These are phyloP conservation scores for Gila robusta DNA, from an alignment of 2,797 vertebrate genomes.

Conservation along the genomic window DNA sequence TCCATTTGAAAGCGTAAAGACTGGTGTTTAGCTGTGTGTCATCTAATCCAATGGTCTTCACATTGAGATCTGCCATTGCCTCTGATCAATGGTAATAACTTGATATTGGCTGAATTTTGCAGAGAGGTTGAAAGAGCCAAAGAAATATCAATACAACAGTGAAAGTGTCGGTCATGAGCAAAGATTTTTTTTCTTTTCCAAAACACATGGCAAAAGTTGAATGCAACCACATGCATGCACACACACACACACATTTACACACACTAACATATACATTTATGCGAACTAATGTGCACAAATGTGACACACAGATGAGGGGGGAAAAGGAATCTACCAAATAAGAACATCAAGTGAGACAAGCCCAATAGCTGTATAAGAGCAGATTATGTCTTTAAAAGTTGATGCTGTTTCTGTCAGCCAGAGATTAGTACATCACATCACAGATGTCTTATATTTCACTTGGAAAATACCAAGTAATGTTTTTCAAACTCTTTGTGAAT, in stretches of 20 bases:
- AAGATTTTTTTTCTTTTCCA: slow-evolving; percentile 50
- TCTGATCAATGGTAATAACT: slow-evolving; percentile 50
- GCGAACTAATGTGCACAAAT: slow-evolving; percentile 30
- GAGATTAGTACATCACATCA: slow-evolving; percentile 40
- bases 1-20: slow-evolving; percentile 18
- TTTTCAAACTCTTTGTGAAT: slow-evolving; percentile 45
- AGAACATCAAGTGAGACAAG: slow-evolving; percentile 29
- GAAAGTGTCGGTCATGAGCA: slow-evolving; percentile 74
- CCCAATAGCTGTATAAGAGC: slow-evolving; percentile 36
- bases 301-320: slow-evolving; percentile 57
- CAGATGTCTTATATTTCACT: slow-evolving; percentile 27
- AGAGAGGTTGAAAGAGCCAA: slow-evolving; percentile 68
- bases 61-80: slow-evolving; percentile 54
- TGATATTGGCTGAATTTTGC: slow-evolving; percentile 34
- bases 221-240: slow-evolving; percentile 28
- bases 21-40: slow-evolving; percentile 26
- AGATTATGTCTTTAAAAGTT: slow-evolving; percentile 51
- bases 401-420: slow-evolving; percentile 32
- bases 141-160: slow-evolving; percentile 78
- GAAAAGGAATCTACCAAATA: not conserved
- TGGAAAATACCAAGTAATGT: slow-evolving; percentile 24
- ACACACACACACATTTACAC: slow-evolving; percentile 37
- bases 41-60: slow-evolving; percentile 50
- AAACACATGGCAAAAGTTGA: slow-evolving; percentile 11
- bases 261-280: slow-evolving; percentile 21